Conservation (phyloP, 1,140 invertebrate species). For the Sinonovacula constricta region DNA sequence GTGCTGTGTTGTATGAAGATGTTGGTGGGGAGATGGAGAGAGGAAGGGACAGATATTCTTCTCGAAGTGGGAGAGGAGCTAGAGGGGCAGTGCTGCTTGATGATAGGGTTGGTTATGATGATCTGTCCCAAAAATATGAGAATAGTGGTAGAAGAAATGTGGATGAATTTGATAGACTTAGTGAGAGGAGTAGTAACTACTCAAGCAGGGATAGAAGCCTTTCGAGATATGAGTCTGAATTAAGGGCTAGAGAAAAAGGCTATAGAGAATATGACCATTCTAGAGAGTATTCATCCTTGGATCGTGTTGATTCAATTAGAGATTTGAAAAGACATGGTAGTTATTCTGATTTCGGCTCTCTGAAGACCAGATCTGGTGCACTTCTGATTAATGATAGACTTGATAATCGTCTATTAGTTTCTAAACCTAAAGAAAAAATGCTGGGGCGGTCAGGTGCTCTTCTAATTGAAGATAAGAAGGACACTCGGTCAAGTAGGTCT, state of each 20-base stretch:
- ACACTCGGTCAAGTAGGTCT: too few species aligned
- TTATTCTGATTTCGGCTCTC: too few species aligned
- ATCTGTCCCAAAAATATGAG: neutral
- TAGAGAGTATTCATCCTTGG: too few species aligned
- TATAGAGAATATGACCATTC: too few species aligned
- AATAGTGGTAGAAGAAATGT: neutral
- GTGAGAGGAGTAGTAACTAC: constrained; percentile 6
- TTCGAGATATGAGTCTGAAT: neutral
- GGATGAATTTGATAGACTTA: neutral
- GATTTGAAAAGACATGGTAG: too few species aligned
- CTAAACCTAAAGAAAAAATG: too few species aligned
- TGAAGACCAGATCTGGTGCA: too few species aligned
- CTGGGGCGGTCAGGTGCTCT: too few species aligned
- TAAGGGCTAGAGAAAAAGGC: neutral
- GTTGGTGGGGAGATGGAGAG: neutral
- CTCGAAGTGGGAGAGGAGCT: neutral
- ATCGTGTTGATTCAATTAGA: too few species aligned
- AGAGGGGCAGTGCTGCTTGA: neutral
- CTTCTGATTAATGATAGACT: too few species aligned
- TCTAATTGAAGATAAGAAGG: too few species aligned
- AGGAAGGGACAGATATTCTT: neutral
- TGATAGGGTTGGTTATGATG: neutral
- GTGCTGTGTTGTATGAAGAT: neutral
- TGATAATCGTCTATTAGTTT: too few species aligned
- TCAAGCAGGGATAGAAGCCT: neutral